Conservation (phyloP, 2,797 vertebrate genomes). For the Helicolenus hilgendorfi region DNA sequence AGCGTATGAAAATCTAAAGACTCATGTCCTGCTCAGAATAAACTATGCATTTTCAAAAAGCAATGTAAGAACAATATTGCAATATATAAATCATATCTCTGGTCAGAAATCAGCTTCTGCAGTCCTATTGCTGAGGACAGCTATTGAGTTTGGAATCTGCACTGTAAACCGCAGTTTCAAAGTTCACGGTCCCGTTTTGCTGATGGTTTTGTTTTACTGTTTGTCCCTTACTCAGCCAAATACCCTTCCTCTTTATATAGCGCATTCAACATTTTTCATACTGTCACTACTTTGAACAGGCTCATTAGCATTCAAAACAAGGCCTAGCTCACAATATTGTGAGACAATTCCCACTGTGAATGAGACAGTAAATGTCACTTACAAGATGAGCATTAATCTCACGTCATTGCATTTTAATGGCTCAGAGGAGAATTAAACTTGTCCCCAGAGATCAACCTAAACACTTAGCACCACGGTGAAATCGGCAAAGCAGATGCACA, state of each 20-base stretch:
- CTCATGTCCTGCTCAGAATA: not conserved
- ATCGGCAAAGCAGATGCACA: conserved; percentile 25
- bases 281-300: conserved; percentile 41
- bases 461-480: conserved; percentile 40
- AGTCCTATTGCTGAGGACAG: conserved; percentile 38
- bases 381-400: conserved; percentile 80
- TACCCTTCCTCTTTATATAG: conserved; percentile 59
- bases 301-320: conserved; percentile 81
- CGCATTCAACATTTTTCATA: conserved; percentile 55
- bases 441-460: conserved; percentile 51
- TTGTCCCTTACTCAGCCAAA: conserved; percentile 77
- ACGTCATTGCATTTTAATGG: conserved; percentile 75
- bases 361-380: conserved; percentile 80
- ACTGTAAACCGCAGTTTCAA: conserved; percentile 45
- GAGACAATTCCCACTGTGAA: conserved; percentile 70
- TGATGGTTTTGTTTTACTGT: conserved; percentile 68
- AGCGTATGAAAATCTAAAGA: not conserved
- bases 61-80: not conserved
- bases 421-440: conserved; percentile 65
- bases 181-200: conserved; percentile 61
- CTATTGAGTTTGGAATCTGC: conserved; percentile 44
- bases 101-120: conserved; percentile 7
- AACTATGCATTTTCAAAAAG: conserved; percentile 17
- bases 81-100: conserved; percentile 24
- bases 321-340: conserved; percentile 29